Base-by-base conservation (phyloP, 2,113 vertebrate species). In the Meles meles region DNA sequence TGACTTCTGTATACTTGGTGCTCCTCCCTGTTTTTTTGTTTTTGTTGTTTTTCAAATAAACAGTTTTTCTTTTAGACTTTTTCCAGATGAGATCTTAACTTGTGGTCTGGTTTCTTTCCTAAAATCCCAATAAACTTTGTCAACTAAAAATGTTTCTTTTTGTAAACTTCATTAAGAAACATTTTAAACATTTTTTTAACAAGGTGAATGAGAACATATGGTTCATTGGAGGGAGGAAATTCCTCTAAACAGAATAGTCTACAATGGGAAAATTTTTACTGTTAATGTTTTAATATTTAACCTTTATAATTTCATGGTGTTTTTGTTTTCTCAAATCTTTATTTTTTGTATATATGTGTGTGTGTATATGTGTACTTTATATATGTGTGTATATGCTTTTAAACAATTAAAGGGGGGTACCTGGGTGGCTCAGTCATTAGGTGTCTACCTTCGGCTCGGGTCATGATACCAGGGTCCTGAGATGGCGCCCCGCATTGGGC, bases 61-160 rank as follows among this genome's bases (percentile, higher is more conserved):
- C 92, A 34, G 44, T 44, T 52, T 92, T 86, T 59, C 10, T 85
- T 77, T 88, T 52, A 72, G 34, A 42, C 23, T 79, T 7, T 92
- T 88, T 90, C 76, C 10, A 91, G 67, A 74, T 79, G 74, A 89
- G 42, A 92, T 89, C 81, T 92, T 96, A 71, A 74, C 52, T 91
- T 44, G 7, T 88, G 67, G 25, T 96, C n/a, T 94, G 27, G 44
- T 94, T 90, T 82, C n/a, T 92, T 63, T 74, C 81, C 39, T 67
- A 6, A 42, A 94, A 69, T 84, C 79, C 47, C 67, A 92, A 49
- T 92, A 93, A 87, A 59, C 69, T 84, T 93, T 90, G 74, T 93
- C 67, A 94, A 18, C 76, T 65, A 94, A 92, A 85, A 90, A 76
- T 85, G 71, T 57, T 85, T 93, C 13, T 63, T 97, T 93, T 77